A percentile compares a stretch with the other conserved stretches of the same genome.
Evolutionary conservation across 2,797 vertebrate genomes (phyloP).

Genomic region (Danio albolineatus): DNA sequence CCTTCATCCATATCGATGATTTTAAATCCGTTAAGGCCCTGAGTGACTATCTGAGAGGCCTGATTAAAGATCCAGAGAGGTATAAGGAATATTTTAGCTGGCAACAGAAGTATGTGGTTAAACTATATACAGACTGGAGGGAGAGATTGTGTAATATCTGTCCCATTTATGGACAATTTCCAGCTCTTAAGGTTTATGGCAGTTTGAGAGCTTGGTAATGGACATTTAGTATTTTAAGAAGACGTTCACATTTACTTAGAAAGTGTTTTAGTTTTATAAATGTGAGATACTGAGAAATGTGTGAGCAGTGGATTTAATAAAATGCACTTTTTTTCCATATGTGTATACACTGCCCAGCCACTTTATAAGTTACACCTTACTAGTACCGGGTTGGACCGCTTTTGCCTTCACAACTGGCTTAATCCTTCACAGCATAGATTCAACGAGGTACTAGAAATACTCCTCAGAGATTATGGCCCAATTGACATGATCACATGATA

Average conservation of each 20-base stretch:
- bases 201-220: slow-evolving; percentile 77
- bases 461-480: too few species aligned
- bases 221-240: neutral
- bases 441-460: too few species aligned
- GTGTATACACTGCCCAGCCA: too few species aligned
- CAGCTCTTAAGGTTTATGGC: slow-evolving; percentile 72
- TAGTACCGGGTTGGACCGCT: too few species aligned
- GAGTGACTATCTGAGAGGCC: slow-evolving; percentile 75
- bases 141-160: slow-evolving; percentile 90
- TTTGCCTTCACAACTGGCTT: too few species aligned
- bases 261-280: neutral
- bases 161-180: slow-evolving; percentile 69
- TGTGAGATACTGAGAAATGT: too few species aligned
- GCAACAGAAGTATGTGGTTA: slow-evolving; percentile 76
- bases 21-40: slow-evolving; percentile 82
- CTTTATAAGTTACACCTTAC: too few species aligned
- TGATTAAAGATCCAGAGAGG: slow-evolving; percentile 73
- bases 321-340: too few species aligned
- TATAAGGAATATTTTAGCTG: slow-evolving; percentile 85
- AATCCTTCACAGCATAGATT: too few species aligned
- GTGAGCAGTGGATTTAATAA: too few species aligned
- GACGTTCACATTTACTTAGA: neutral
- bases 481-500: too few species aligned
- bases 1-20: slow-evolving; percentile 90
- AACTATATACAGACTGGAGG: slow-evolving; percentile 81